Conservation (phyloP, 2,888 invertebrate genomes). For the Platerodrilus igneus region DNA sequence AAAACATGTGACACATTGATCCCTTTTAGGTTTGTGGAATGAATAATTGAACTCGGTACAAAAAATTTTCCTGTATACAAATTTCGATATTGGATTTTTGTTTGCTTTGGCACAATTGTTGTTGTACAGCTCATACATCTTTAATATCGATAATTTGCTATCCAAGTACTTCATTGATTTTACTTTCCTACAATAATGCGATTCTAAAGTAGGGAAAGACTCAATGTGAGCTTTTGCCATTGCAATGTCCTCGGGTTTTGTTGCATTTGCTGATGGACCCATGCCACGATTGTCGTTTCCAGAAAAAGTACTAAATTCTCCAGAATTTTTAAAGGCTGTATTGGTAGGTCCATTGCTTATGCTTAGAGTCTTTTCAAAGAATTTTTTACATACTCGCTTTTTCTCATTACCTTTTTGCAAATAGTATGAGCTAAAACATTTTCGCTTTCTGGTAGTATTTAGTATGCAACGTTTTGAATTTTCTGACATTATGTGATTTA, state of each 20-base stretch:
- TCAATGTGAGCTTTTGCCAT: background rate
- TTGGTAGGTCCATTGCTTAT: slow-evolving; percentile 6
- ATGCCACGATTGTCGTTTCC: background rate
- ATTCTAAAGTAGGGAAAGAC: too few species aligned
- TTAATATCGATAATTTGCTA: slow-evolving; percentile 19
- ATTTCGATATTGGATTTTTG: slow-evolving; percentile 14
- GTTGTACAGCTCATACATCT: slow-evolving; percentile 26
- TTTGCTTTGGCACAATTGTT: slow-evolving; percentile 17
- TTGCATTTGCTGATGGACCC: background rate
- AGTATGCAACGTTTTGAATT: background rate
- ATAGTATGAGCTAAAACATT: slow-evolving; percentile 2
- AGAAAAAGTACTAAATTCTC: background rate
- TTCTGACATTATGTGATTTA: background rate
- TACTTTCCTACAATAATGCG: too few species aligned
- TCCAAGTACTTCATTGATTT: slow-evolving; percentile 25
- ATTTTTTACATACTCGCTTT: slow-evolving; percentile 4
- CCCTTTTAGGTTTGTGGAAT: slow-evolving; percentile 27
- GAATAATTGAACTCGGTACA: too few species aligned
- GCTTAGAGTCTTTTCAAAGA: slow-evolving; percentile 3
- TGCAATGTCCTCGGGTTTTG: background rate
- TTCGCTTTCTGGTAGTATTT: background rate
- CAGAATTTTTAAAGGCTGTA: background rate
- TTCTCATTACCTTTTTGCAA: background rate
- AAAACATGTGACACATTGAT: slow-evolving; percentile 26
- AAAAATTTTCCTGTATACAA: slow-evolving; percentile 25